Conservation (phyloP, 1,140 invertebrate species). For the Nasonia giraulti region DNA sequence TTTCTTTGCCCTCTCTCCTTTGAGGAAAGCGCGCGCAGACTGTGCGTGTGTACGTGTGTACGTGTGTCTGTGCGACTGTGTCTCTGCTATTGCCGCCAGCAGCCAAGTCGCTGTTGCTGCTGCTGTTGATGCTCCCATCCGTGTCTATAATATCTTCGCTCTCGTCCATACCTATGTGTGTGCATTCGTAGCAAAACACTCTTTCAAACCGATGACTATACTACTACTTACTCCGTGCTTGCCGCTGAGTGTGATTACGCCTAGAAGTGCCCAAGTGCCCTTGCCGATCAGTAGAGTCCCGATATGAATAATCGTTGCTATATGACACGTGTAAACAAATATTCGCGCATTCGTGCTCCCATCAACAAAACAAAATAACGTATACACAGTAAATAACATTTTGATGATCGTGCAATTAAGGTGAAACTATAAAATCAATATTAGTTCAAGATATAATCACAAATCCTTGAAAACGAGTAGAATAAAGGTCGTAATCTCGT, state of each 20-base stretch:
- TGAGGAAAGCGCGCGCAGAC: constrained; percentile 30
- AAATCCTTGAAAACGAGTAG: no score
- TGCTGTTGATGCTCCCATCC: neutral
- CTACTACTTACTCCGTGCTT: neutral
- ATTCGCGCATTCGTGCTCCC: no score
- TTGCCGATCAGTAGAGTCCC: no score
- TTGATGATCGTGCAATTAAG: no score
- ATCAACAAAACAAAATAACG: no score
- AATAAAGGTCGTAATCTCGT: no score
- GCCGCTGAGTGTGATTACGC: neutral
- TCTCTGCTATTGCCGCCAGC: neutral
- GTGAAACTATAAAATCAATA: no score
- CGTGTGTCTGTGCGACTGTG: neutral
- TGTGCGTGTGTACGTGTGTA: neutral
- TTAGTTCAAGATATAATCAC: no score
- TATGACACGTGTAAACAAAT: no score
- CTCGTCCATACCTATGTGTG: neutral
- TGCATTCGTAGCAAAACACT: neutral
- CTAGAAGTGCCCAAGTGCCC: neutral
- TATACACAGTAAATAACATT: no score
- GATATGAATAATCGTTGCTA: no score
- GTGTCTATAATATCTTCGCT: neutral
- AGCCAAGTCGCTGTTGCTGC: neutral
- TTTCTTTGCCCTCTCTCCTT: constrained; percentile 7
- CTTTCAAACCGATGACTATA: neutral